Base-by-base conservation (phyloP, 2,113 vertebrate genomes). In the Bujurquina vittata region DNA sequence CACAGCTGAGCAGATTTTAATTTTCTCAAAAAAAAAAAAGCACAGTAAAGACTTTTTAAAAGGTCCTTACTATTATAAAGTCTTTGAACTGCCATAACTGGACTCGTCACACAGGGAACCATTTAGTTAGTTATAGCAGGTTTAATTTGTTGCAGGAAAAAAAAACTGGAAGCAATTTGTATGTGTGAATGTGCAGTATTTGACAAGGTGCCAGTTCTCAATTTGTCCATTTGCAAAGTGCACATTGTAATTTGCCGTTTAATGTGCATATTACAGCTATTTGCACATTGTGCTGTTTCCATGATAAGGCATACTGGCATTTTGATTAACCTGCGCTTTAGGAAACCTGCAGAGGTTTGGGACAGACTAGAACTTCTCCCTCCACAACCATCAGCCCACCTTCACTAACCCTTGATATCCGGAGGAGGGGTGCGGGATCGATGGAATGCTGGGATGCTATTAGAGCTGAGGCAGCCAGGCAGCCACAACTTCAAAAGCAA, bases 401-500 rank as follows among this genome's bases (percentile, higher is more conserved):
- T 69, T 75, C 63, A 62, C 84, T 23, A 37, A 60, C 55, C 67
- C n/a, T 83, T 80, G 84, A 85, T 81, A 91, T 89, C 89, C 79
- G 78, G 90, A 86, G 88, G 86, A 87, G 75, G 61, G 83, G 79
- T 77, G 77, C 17, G 31, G 85, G 85, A 94, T 92, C 91, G 87
- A 93, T 93, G 84, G 83, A 72, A 81, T 77, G 81, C 89, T 59
- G 46, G 87, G 87, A 92, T 84, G 88, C 90, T 87, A 84, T 91
- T 91, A 91, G 75, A 88, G 86, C 83, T 15, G 67, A 89, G 81
- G 89, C 79, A 59, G 74, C 26, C 81, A 69, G 76, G 77, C 86
- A 85, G 81, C 87, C 73, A 33, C 35, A 69, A 89, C 88, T 93
- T 94, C 91, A 91, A 94, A 93, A 89, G 88, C 88, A 88, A 89